A percentile compares a stretch with the other conserved stretches of the same genome.
Evolutionary conservation across 2,888 invertebrate genomes (phyloP).

Genomic region (Eretmocerus hayati): DNA sequence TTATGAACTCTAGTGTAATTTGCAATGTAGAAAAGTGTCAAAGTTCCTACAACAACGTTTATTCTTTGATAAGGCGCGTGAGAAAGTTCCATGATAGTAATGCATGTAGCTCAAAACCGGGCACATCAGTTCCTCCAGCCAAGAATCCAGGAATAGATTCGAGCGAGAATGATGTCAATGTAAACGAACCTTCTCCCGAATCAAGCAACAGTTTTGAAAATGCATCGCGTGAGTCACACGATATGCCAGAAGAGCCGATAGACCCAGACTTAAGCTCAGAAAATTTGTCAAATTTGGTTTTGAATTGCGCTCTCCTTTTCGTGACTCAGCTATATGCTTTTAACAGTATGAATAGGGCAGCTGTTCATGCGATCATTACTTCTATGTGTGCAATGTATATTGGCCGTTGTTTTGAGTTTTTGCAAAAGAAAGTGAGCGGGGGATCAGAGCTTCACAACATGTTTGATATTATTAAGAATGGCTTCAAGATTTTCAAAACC

Average conservation of each 20-base stretch:
- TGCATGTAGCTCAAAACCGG: too few relatives aligned
- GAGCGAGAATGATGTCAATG: background rate
- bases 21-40: background rate
- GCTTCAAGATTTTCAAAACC: slow-evolving; percentile 5
- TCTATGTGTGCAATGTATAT: background rate
- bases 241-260: background rate
- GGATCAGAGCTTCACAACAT: background rate
- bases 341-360: background rate
- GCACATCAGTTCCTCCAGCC: too few relatives aligned
- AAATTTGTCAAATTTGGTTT: background rate
- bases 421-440: background rate
- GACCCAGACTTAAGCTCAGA: background rate
- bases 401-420: background rate
- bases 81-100: background rate
- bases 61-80: background rate
- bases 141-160: too few relatives aligned
- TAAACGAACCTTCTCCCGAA: background rate
- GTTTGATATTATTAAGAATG: background rate
- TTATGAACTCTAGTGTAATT: background rate
- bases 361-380: background rate
- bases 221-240: background rate
- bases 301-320: background rate
- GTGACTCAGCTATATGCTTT: slow-evolving; percentile 2
- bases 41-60: background rate
- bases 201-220: background rate